Evolutionary conservation across 2,113 vertebrate species (phyloP), one percentile per base, ranked within the genome.

Genomic region (Rhineura floridana): DNA sequence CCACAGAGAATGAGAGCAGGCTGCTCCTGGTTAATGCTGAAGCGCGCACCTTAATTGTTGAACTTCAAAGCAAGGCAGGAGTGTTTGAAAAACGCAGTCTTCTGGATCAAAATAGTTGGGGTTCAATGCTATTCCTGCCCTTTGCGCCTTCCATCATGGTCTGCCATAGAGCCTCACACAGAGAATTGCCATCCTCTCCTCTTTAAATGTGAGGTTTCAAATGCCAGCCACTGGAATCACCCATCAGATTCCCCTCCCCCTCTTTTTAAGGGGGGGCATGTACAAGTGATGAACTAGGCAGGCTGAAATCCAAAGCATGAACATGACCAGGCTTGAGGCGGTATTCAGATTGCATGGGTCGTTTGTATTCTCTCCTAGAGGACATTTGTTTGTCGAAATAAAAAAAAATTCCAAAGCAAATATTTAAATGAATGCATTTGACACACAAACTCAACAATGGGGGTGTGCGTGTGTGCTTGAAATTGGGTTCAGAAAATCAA

Each of bases 91-190:
- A 88, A 6, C 0, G 0, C 91, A 83, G 55, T 52, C 75, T 48
- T 88, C 6, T 0, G 11, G 81, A 93, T 91, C 85, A 91, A 84
- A 87, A 83, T 0, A 4, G 33, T 69, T 78, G n/a, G 13, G 77
- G 44, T 88, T 36, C 76, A 80, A 70, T 3, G n/a, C 19, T 44
- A 0, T 48, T 48, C 19, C 23, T 80, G 84, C 59, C 70, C 4
- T 0, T 2, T 0, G 17, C 6, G 25, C 17, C 7, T 81, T n/a
- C 59, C 84, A 28, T 65, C 39, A 0, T 0, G 0, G 0, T 39
- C 63, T 84, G 79, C 0, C 0, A 0, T 25, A 55, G 52, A 77
- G 30, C 12, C 52, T 44, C 0, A 0, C 62, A 46, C 0, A 36
- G 8, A 0, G 76, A 28, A 50, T 50, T 78, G 21, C 23, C 50